phyloP scores from a whole-genome alignment of 1,140 invertebrate species.

The Drosophila nannoptera region DNA sequence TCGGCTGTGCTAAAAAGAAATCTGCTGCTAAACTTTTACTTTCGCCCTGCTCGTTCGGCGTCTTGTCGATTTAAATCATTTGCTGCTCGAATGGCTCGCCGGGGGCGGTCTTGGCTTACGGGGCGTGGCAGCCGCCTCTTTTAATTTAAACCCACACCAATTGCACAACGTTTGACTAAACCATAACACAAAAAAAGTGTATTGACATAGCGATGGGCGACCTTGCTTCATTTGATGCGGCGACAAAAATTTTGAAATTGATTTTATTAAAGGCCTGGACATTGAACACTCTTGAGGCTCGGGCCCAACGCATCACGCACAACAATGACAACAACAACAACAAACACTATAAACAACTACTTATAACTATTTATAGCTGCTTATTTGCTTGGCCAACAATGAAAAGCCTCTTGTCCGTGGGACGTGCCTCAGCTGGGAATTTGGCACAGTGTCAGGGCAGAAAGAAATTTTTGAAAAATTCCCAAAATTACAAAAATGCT shows the following conservation, averaged over 20 bases:
- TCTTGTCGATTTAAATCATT: conserved; percentile 30
- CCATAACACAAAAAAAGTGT: too few relatives aligned
- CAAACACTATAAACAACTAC: conserved; percentile 4
- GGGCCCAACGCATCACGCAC: conserved; percentile 34
- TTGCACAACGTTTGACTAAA: conserved; percentile 55
- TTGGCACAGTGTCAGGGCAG: conserved; percentile 8
- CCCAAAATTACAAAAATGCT: background rate
- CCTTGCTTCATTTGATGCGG: conserved; percentile 52
- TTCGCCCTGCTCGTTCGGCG: conserved; percentile 58
- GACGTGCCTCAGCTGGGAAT: conserved; percentile 12
- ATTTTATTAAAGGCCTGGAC: conserved; percentile 23
- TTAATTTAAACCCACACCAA: conserved; percentile 48
- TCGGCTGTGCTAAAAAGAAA: conserved; percentile 58
- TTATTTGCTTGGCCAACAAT: conserved; percentile 19
- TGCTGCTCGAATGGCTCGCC: conserved; percentile 34
- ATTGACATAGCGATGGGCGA: conserved; percentile 36
- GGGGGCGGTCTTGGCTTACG: conserved; percentile 46
- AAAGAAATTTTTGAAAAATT: background rate
- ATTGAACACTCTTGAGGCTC: conserved; percentile 33
- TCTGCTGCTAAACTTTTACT: conserved; percentile 63
- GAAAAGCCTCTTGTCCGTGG: conserved; percentile 5
- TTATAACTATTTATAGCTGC: conserved; percentile 37
- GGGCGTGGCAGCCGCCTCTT: conserved; percentile 50
- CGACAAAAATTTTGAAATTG: conserved; percentile 29
- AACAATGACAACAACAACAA: conserved; percentile 1